Base-by-base conservation (phyloP, 2,888 invertebrate species). In the Caenorhabditis zanzibari region DNA sequence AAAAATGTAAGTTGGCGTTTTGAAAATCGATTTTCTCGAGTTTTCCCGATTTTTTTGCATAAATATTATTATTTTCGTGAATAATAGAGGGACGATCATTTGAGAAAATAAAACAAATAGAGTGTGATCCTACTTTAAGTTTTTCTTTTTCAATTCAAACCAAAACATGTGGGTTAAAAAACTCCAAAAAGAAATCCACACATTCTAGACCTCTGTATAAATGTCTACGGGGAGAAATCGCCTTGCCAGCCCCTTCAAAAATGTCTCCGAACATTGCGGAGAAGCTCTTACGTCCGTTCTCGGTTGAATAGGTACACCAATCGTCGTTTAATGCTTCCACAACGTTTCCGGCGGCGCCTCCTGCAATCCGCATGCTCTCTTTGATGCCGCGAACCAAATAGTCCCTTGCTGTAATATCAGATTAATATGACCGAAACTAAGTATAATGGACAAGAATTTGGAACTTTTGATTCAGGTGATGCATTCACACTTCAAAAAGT, bases 351-450 rank as follows among this genome's bases (percentile, higher is more conserved):
- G 83, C 79, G 4, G 83, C 83, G 10, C 83, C 83, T 79, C 83
- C 83, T 83, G 79, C 83, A 83, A 83, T 79, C 68, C 83, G 79
- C 79, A 79, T 63, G 76, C 83, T 83, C 64, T 83, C 83, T 69
- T 83, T 79, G 83, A 83, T 83, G 63, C 83, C 74, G 49, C 83
- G 83, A 79, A 83, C 71, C 83, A 83, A 75, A 83, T 83, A 83
- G 69, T 79, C 74, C 68, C 74, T 83, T 75, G 83, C 83, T 83
- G 83, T 61, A 83, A 83, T 71, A 59, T 61, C 26, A 19, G 69
- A 54, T 54, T 63, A n/a, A n/a, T 71, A 54, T 71, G 35, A 22
- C 44, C 66, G n/a, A 38, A 52, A 73, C 54, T 75, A 47, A 59
- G 58, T 22, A 59, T 47, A n/a, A n/a, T 19, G 7, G 14, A 47